These are phyloP conservation scores for Oligia latruncula DNA, from an alignment of 2,888 invertebrate species.

Conservation along the genomic window DNA sequence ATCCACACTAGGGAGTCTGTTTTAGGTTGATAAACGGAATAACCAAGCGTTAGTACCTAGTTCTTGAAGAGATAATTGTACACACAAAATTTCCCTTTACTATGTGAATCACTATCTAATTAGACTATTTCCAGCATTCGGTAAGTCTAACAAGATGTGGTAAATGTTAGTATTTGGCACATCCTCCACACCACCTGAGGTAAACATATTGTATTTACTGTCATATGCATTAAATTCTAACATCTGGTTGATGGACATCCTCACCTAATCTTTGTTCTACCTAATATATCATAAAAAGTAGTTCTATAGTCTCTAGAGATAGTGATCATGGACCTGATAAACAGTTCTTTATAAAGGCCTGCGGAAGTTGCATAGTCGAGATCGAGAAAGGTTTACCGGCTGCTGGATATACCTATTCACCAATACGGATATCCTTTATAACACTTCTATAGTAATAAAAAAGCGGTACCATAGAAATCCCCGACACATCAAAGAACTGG, in stretches of 20 bases:
- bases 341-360: neutral
- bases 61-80: neutral
- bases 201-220: constrained; percentile 19
- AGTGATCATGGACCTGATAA: constrained; percentile 3
- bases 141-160: neutral
- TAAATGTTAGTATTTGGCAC: constrained; percentile 26
- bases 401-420: constrained; percentile 15
- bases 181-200: neutral
- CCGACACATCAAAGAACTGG: constrained; percentile 45
- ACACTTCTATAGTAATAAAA: constrained; percentile 26
- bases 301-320: neutral
- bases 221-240: constrained; percentile 1
- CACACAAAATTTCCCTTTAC: neutral
- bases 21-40: neutral
- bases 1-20: neutral
- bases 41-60: neutral
- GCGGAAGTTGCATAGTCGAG: constrained; percentile 3
- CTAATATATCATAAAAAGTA: neutral
- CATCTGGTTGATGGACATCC: neutral
- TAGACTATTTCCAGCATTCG: neutral
- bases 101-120: neutral
- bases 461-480: constrained; percentile 10
- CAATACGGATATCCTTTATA: constrained; percentile 37
- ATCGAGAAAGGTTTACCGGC: neutral
- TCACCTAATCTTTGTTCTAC: neutral